These are phyloP conservation scores for Brachypteracias leptosomus DNA, from an alignment of 2,113 vertebrate species.

Conservation along the genomic window DNA sequence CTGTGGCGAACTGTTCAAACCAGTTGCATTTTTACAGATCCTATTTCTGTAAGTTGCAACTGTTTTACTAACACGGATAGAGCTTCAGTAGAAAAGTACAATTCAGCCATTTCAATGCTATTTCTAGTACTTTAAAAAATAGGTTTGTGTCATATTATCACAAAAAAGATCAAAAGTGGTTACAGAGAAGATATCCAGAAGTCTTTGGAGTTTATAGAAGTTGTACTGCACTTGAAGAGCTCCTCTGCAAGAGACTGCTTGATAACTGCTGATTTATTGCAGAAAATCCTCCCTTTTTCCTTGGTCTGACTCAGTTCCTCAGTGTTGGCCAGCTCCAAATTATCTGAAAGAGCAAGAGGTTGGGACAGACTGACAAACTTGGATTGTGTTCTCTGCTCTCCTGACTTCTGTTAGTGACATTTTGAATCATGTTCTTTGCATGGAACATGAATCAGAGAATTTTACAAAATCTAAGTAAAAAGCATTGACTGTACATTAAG, in stretches of 20 bases:
- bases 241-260: neutral
- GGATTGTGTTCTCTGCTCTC: neutral
- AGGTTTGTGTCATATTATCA: neutral
- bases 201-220: neutral
- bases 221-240: neutral
- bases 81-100: neutral
- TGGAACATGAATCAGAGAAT: neutral
- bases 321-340: neutral
- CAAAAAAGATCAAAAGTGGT: neutral
- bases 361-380: neutral
- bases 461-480: neutral
- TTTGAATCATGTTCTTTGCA: neutral
- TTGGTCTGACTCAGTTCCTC: neutral
- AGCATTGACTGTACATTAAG: neutral
- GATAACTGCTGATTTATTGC: neutral
- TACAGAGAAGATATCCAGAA: neutral
- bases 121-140: neutral
- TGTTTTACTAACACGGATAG: neutral
- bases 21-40: neutral
- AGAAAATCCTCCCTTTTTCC: neutral
- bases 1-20: neutral
- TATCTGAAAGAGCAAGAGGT: neutral
- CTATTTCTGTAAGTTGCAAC: neutral
- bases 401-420: neutral
- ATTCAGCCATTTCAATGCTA: neutral